Conservation (phyloP, 2,797 vertebrate genomes). For the Gouania willdenowi region DNA sequence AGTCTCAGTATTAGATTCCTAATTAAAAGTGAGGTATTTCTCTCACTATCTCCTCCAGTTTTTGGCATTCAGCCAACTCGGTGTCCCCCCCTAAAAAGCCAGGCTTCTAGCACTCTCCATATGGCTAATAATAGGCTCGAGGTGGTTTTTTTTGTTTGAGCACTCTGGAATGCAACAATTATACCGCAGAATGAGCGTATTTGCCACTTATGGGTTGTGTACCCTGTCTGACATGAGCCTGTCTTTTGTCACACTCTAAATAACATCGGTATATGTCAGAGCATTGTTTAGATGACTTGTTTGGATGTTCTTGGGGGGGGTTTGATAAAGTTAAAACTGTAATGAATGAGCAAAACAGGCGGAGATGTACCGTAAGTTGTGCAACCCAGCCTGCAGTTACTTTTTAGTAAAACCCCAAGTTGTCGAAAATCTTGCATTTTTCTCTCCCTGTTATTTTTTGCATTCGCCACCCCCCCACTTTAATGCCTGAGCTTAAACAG, state of each 20-base stretch:
- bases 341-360: too few relatives aligned
- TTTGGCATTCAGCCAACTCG: slow-evolving; percentile 58
- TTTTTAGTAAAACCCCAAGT: too few relatives aligned
- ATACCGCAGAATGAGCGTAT: slow-evolving; percentile 50
- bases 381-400: too few relatives aligned
- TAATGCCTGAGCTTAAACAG: too few relatives aligned
- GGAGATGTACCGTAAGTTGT: too few relatives aligned
- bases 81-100: slow-evolving; percentile 45
- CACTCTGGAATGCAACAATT: slow-evolving; percentile 64
- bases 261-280: slow-evolving; percentile 4
- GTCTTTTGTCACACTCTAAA: slow-evolving; percentile 25
- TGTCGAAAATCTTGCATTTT: too few relatives aligned
- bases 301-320: too few relatives aligned
- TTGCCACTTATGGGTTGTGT: slow-evolving; percentile 23
- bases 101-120: slow-evolving; percentile 59
- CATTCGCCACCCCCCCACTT: too few relatives aligned
- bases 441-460: too few relatives aligned
- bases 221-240: slow-evolving; percentile 21
- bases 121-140: slow-evolving; percentile 70
- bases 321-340: background rate
- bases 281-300: too few relatives aligned
- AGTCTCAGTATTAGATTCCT: slow-evolving; percentile 67
- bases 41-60: slow-evolving; percentile 58
- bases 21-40: slow-evolving; percentile 71
- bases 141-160: slow-evolving; percentile 45